phyloP scores from a whole-genome alignment of 2,113 vertebrate genomes.

The Chamaetylas fuelleborni region DNA sequence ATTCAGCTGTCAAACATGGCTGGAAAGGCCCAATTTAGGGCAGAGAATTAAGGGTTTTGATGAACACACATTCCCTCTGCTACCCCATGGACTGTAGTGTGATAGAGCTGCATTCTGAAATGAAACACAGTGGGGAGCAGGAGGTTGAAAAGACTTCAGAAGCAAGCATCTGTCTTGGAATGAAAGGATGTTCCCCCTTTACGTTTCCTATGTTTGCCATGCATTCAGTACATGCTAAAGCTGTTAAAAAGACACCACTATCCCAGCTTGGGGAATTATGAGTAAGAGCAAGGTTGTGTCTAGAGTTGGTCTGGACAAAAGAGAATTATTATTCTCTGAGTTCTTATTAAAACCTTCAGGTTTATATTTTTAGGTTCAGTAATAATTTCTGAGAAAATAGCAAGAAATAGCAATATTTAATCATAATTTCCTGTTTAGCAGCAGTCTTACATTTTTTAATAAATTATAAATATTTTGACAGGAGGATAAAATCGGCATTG shows the following conservation, averaged over 20 bases:
- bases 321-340: background rate
- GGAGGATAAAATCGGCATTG: background rate
- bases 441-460: background rate
- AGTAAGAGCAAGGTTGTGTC: background rate
- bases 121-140: background rate
- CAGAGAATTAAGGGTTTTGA: background rate
- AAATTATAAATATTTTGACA: background rate
- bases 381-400: background rate
- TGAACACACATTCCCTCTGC: background rate
- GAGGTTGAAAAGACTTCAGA: conserved; percentile 13
- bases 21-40: background rate
- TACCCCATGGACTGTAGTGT: background rate
- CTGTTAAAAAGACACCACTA: background rate
- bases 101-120: background rate
- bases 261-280: background rate
- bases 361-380: background rate
- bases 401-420: background rate
- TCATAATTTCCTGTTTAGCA: background rate
- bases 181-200: background rate
- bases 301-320: background rate
- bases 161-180: background rate
- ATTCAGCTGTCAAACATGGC: background rate
- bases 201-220: background rate
- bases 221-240: background rate
- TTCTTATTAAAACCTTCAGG: background rate